Percentiles rank a stretch among this genome's conserved stretches.
These are phyloP conservation scores for Meteorus colon DNA, from an alignment of 2,888 invertebrate genomes.

Conservation along the genomic window DNA sequence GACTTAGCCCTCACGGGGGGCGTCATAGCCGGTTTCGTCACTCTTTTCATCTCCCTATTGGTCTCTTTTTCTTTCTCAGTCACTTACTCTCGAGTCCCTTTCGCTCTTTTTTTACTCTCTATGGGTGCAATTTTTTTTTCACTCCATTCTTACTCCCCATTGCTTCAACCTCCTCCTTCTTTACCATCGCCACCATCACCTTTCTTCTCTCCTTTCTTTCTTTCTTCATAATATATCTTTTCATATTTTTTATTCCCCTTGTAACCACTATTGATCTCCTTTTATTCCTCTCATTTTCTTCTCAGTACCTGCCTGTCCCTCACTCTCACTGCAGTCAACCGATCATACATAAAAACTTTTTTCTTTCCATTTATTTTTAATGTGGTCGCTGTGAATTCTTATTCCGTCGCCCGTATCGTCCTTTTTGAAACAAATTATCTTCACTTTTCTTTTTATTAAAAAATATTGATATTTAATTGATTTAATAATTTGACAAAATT, in stretches of 20 bases:
- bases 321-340: slow-evolving; percentile 22
- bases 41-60: slow-evolving; percentile 37
- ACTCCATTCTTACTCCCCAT: slow-evolving; percentile 13
- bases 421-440: background rate
- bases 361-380: background rate
- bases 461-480: background rate
- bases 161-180: slow-evolving; percentile 26
- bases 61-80: slow-evolving; percentile 21
- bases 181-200: slow-evolving; percentile 60
- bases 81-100: slow-evolving; percentile 36
- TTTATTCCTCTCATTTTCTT: slow-evolving; percentile 32
- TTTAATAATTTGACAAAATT: background rate
- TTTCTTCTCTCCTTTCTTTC: slow-evolving; percentile 56
- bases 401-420: background rate
- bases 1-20: slow-evolving; percentile 32
- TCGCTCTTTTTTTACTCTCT: slow-evolving; percentile 17
- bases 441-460: background rate
- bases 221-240: slow-evolving; percentile 62
- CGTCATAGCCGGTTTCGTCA: slow-evolving; percentile 42
- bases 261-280: slow-evolving; percentile 30
- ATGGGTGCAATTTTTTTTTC: slow-evolving; percentile 17
- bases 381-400: slow-evolving; percentile 1
- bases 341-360: slow-evolving; percentile 23
- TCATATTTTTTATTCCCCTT: slow-evolving; percentile 56
- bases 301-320: slow-evolving; percentile 30